Evolutionary conservation across 2,888 invertebrate genomes (phyloP).

Genomic region (Drosophila pegasa): DNA sequence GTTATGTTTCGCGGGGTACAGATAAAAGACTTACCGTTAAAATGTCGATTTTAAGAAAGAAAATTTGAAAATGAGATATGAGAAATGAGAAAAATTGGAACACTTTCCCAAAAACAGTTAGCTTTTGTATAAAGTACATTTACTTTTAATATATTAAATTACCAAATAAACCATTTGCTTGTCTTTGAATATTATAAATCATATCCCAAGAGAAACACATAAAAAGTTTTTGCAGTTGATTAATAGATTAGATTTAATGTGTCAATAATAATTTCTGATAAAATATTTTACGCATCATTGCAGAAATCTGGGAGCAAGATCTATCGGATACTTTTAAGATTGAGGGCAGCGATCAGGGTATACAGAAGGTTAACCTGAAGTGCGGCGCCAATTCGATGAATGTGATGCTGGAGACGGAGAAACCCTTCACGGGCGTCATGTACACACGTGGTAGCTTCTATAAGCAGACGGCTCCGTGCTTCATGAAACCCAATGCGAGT

Average conservation of each 20-base stretch:
- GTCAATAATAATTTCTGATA: neutral
- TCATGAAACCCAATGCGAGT: slow-evolving; percentile 85
- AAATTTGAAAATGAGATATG: neutral
- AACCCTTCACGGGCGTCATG: slow-evolving; percentile 87
- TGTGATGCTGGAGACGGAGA: slow-evolving; percentile 86
- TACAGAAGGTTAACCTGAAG: slow-evolving; percentile 86
- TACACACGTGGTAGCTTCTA: slow-evolving; percentile 88
- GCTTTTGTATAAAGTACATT: too few species aligned
- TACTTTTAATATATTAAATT: too few species aligned
- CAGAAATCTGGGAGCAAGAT: slow-evolving; percentile 86
- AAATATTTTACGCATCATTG: slow-evolving; percentile 14
- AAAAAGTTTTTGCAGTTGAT: too few species aligned
- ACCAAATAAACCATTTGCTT: neutral
- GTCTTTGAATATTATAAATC: neutral
- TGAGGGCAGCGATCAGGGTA: slow-evolving; percentile 86
- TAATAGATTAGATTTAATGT: neutral
- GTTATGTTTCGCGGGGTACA: slow-evolving; percentile 10
- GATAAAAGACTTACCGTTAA: slow-evolving; percentile 4
- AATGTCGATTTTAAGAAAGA: slow-evolving; percentile 1
- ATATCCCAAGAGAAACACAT: too few species aligned
- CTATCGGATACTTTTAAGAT: slow-evolving; percentile 87
- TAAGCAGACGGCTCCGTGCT: slow-evolving; percentile 86
- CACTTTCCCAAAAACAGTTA: slow-evolving; percentile 4
- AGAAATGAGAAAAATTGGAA: too few species aligned
- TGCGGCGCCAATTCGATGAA: slow-evolving; percentile 87